A percentile compares a stretch with the other conserved stretches of the same genome.
Evolutionary conservation across 2,888 invertebrate species (phyloP).

Genomic region (Caradrina kadenii): DNA sequence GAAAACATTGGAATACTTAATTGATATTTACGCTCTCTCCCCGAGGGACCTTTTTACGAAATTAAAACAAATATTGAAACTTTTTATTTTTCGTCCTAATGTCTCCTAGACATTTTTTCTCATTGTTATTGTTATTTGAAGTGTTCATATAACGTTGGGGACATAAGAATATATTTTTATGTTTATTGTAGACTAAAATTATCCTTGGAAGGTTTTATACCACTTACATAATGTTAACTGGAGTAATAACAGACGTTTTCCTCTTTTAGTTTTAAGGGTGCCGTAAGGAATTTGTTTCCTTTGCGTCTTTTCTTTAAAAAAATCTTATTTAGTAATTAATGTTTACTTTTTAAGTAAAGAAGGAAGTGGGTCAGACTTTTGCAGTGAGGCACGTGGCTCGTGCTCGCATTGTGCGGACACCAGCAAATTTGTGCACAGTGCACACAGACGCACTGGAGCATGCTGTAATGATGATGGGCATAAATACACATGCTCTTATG

Average conservation of each 20-base stretch:
- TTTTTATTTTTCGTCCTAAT: constrained; percentile 61
- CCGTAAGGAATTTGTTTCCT: constrained; percentile 37
- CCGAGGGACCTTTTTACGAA: constrained; percentile 70
- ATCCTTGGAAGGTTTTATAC: constrained; percentile 45
- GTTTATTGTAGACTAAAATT: constrained; percentile 51
- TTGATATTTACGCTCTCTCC: constrained; percentile 76
- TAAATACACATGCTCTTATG: constrained; percentile 35
- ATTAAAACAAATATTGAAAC: constrained; percentile 74
- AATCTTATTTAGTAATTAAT: constrained; percentile 26
- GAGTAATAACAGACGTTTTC: constrained; percentile 52
- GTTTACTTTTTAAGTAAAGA: constrained; percentile 12
- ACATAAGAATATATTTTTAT: constrained; percentile 55
- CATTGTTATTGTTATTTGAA: constrained; percentile 58
- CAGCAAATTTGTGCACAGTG: constrained; percentile 37
- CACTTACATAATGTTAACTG: constrained; percentile 45
- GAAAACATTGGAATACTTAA: constrained; percentile 75
- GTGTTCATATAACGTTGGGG: constrained; percentile 50
- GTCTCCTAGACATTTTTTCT: constrained; percentile 56
- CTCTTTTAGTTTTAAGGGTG: constrained; percentile 52
- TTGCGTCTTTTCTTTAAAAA: constrained; percentile 26
- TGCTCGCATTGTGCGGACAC: constrained; percentile 36
- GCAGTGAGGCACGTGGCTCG: constrained; percentile 1
- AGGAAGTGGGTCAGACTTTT: constrained; percentile 44
- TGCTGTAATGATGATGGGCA: constrained; percentile 47
- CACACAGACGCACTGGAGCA: constrained; percentile 20